Evolutionary conservation across 2,888 invertebrate genomes (phyloP), one percentile per base, ranked within the genome.

Genomic region (Conchocele bisecta): DNA sequence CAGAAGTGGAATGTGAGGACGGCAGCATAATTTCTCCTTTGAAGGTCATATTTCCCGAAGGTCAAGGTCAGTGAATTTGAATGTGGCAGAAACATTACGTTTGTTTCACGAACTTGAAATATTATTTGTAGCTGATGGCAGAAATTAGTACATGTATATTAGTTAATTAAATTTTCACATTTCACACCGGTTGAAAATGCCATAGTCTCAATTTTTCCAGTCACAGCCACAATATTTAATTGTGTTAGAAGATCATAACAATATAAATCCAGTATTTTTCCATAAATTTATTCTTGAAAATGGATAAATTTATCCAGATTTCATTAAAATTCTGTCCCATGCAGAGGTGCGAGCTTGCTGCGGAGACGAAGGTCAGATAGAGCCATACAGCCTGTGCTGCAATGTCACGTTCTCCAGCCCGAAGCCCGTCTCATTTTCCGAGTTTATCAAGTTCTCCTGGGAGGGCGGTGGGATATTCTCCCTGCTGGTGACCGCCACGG

Each of bases 1-100:
- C 89, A 9, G 76, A 85, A 24, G 84, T 90, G 5, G 89, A 89
- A 61, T 86, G 86, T 85, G 89, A 89, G 31, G 89, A 90, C 80
- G 89, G 89, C 4, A 86, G 83, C 50, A 83, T 61, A 6, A 69
- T 90, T 11, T 75, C 79, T 20, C 90, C 90, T 4, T 80, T 91
- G 63, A 80, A 75, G n/a, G 84, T 91, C 59, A 69, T 75, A n/a
- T 89, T 90, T 75, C 74, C 79, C 15, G 82, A 86, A 35, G 82
- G 86, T 41, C 68, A 82, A 75, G 88, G 89, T 89, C 60, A 73
- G 83, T 75, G 24, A n/a, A n/a, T n/a, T n/a, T n/a, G n/a, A n/a
- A n/a, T n/a, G n/a, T n/a, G n/a, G n/a, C n/a, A n/a, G n/a, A n/a
- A n/a, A n/a, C n/a, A n/a, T n/a, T n/a, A n/a, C n/a, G n/a, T n/a